Conservation (phyloP, 2,113 vertebrate genomes). For the Leptobrachium ailaonicum region DNA sequence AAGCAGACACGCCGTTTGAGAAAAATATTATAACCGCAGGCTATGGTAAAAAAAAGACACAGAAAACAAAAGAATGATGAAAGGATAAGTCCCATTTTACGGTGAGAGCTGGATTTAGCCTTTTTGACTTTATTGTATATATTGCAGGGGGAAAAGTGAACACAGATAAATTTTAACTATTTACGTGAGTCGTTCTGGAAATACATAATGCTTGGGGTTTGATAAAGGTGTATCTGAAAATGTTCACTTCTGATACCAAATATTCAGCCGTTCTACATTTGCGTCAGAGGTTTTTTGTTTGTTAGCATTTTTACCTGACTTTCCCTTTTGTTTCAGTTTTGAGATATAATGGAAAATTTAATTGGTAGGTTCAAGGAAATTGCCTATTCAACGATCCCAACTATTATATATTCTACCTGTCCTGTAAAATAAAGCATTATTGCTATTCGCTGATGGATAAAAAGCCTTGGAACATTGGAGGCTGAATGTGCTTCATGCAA, state of each 20-base stretch:
- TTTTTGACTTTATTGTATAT: slow-evolving; percentile 6
- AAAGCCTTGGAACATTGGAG: not conserved
- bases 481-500: not conserved
- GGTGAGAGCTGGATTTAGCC: slow-evolving; percentile 47
- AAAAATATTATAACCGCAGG: slow-evolving; percentile 54
- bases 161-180: too few species aligned
- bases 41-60: slow-evolving; percentile 52
- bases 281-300: not conserved
- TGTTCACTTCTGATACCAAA: slow-evolving; percentile 48
- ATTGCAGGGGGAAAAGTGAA: slow-evolving; percentile 15
- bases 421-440: slow-evolving; percentile 9
- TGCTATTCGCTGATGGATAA: not conserved
- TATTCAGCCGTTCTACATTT: slow-evolving; percentile 22
- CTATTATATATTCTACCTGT: slow-evolving; percentile 2
- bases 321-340: not conserved
- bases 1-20: not conserved
- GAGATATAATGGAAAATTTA: slow-evolving; percentile 10
- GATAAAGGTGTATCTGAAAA: slow-evolving; percentile 49
- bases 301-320: slow-evolving; percentile 1
- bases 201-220: too few species aligned
- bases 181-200: too few species aligned
- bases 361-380: slow-evolving; percentile 30
- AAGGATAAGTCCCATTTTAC: slow-evolving; percentile 52
- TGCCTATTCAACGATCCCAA: slow-evolving; percentile 2
- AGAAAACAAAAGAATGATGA: slow-evolving; percentile 48